Conservation (phyloP, 1,140 invertebrate genomes). For the Diuraphis noxia region DNA sequence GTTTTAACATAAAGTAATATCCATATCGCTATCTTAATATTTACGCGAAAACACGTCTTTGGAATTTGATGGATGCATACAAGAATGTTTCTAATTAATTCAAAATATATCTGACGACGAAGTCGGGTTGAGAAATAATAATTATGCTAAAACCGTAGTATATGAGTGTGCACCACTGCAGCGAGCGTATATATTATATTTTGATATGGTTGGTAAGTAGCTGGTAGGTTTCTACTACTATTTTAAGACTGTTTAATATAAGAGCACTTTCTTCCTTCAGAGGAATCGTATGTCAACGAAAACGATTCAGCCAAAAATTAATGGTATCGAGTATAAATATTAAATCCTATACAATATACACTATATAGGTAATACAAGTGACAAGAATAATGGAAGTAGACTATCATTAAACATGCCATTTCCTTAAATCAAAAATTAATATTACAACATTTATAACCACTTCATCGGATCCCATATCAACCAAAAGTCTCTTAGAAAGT, state of each 20-base stretch:
- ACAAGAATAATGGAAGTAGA: too few species aligned
- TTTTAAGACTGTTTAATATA: background rate
- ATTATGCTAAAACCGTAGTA: background rate
- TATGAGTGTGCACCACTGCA: background rate
- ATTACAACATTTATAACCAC: too few species aligned
- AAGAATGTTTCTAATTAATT: constrained; percentile 5
- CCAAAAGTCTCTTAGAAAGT: too few species aligned
- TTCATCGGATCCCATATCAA: too few species aligned
- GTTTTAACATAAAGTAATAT: background rate
- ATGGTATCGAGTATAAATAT: background rate
- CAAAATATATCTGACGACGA: background rate
- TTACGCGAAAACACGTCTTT: background rate
- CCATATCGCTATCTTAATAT: background rate
- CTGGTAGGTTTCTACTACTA: background rate
- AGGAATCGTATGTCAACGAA: background rate
- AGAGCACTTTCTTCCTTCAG: background rate
- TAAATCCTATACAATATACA: too few species aligned
- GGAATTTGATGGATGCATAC: background rate
- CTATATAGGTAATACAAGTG: too few species aligned
- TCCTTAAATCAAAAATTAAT: background rate
- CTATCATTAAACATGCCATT: too few species aligned
- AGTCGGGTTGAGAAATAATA: background rate
- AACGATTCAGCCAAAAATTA: background rate
- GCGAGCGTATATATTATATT: background rate
- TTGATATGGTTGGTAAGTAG: background rate